Evolutionary conservation across 1,140 invertebrate genomes (phyloP), one percentile per base, ranked within the genome.

Genomic region (Physella acuta): DNA sequence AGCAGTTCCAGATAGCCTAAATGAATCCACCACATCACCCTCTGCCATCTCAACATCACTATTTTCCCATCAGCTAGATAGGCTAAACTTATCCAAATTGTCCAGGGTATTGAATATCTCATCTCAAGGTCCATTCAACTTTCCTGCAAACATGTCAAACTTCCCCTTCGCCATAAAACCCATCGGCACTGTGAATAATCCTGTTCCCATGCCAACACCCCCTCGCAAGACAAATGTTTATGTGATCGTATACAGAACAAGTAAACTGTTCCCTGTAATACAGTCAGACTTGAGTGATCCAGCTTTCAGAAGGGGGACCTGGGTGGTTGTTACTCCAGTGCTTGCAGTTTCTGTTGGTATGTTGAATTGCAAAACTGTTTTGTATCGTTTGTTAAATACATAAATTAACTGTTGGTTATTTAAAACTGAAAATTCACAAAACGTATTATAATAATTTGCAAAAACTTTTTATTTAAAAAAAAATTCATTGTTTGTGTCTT

Each of bases 161-260:
- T 67, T 56, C 49, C 64, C 49, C 17, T 51, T 52, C 16, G 34
- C 20, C 16, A 65, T 17, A 53, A 33, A 52, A 14, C 28, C 61
- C 20, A 20, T 20, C n/a, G 1, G 8, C 28, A 31, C 14, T 36
- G 52, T 55, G 53, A 55, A 37, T 20, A 36, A 20, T 37, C 34
- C 44, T 30, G 14, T 17, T 24, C 2, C 52, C 14, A 16, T 2
- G 5, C 2, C 56, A n/a, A 34, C 5, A 14, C 0, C 8, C 8
- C 24, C 36, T 5, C 62, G 20, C 39, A 31, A 61, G n/a, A 39
- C 71, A 20, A 73, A 73, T 30, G 53, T 83, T 17, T 80, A 79
- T 59, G 78, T 85, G 37, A 76, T 80, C 14, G 65, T 81, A 16
- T 84, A 82, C 72, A 75, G 77, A 49, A 77, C 78, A 63, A 71